Base-by-base conservation (phyloP, 1,140 invertebrate species). In the Cherax quadricarinatus region DNA sequence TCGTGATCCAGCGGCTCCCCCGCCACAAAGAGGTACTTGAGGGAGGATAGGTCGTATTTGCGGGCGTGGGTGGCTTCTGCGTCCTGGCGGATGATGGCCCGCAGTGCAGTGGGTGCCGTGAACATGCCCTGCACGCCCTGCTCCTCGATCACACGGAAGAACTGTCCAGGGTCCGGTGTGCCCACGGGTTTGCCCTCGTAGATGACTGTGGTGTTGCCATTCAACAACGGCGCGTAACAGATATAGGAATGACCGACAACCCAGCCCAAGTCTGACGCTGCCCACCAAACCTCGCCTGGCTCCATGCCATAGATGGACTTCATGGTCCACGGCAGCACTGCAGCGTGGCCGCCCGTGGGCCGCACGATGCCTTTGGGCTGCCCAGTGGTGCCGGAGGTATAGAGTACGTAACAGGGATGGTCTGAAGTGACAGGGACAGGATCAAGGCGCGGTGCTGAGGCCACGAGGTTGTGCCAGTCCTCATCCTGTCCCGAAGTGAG, bases 121-220 rank as follows among this genome's bases (percentile, higher is more conserved):
- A 99, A 98, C 81, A 99, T 95, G 1, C 96, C 97, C 82, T 97
- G 97, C 0, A 99, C 97, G 94, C 97, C 96, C 94, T 99, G 97
- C 84, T 98, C 97, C 88, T 97, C 96, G 86, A 99, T 97, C 30
- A 99, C 97, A 94, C 98, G 97, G 94, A 98, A 98, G 95, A 98
- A 99, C 94, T 98, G 97, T 51, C 97, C 97, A 6, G 98, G 97
- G 95, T 99, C 97, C 0, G 98, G 98, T 2, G 98, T 99, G 86
- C 98, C 96, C 94, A 99, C 98, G 0, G 98, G 98, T 94, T 99
- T 99, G 3, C 98, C 98, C 95, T 99, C 98, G 95, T 98, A 99
- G 95, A 99, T 96, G 2, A 99, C 96, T 93, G 97, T 97, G 0
- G 98, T 98, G 60, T 97, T 96, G 1, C 98, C 97, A 93, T 97